phyloP scores from a whole-genome alignment of 2,113 vertebrate genomes.

The Plestiodon gilberti region DNA sequence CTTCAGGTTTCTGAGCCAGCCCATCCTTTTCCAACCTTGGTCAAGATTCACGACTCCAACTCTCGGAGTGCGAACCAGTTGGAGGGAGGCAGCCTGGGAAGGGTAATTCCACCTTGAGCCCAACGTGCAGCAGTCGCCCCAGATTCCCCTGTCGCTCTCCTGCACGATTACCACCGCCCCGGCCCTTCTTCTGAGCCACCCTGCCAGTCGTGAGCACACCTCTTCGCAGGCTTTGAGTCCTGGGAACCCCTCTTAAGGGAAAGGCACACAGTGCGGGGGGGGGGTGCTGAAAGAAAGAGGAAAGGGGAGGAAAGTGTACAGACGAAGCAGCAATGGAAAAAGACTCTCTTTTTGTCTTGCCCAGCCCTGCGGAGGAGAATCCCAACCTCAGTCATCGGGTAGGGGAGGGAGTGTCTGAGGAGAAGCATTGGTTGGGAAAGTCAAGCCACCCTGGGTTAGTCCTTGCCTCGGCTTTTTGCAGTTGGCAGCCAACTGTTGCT shows the following conservation, averaged over 20 bases:
- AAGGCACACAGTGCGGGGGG: constrained; percentile 33
- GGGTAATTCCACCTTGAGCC: constrained; percentile 54
- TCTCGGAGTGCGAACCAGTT: constrained; percentile 38
- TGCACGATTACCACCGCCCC: not conserved
- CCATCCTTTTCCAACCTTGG: constrained; percentile 41
- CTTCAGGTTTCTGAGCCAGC: constrained; percentile 25
- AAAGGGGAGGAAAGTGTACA: not conserved
- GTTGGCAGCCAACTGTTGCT: constrained; percentile 80
- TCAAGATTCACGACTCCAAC: constrained; percentile 62
- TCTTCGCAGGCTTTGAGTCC: constrained; percentile 17
- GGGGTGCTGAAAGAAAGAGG: constrained; percentile 32
- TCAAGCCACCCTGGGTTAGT: constrained; percentile 42
- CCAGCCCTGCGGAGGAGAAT: not conserved
- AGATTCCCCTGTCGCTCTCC: constrained; percentile 39
- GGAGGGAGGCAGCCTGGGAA: constrained; percentile 63
- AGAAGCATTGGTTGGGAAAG: constrained; percentile 24
- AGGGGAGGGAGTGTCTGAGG: constrained; percentile 22
- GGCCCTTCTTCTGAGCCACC: not conserved
- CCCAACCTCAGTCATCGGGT: constrained; percentile 7
- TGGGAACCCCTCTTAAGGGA: constrained; percentile 38
- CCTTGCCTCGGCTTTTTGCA: constrained; percentile 36
- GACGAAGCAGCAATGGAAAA: constrained; percentile 22
- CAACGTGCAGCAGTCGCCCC: constrained; percentile 18
- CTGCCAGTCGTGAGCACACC: constrained; percentile 3
- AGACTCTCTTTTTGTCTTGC: not conserved